phyloP scores from a whole-genome alignment of 2,797 vertebrate genomes.

The Alca torda region DNA sequence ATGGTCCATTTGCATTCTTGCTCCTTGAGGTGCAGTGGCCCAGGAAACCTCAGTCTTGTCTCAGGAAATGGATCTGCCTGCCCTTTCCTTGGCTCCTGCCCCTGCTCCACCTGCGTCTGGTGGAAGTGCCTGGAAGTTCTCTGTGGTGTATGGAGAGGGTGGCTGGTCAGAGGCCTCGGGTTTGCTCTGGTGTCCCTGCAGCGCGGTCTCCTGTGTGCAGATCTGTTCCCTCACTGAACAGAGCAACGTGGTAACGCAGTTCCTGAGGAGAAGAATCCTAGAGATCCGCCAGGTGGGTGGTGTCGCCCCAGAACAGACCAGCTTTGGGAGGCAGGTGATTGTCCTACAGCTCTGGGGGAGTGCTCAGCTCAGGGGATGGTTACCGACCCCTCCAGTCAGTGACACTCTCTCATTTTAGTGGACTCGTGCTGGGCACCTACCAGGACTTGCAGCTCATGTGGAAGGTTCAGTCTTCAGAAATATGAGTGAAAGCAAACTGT shows the following conservation, averaged over 20 bases:
- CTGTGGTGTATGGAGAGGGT: not conserved
- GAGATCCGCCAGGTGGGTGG: no score
- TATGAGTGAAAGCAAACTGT: not conserved
- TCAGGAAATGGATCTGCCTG: not conserved
- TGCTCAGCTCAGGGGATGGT: not conserved
- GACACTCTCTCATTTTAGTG: not conserved
- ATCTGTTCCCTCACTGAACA: fast-evolving
- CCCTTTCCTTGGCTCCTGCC: not conserved
- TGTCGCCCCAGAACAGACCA: not conserved
- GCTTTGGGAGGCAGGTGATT: not conserved
- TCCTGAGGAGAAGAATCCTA: not conserved
- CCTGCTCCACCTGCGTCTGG: not conserved
- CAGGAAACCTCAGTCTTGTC: not conserved
- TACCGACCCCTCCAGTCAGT: not conserved
- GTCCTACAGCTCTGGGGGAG: not conserved
- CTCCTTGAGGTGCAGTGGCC: not conserved
- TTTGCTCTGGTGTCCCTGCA: not conserved
- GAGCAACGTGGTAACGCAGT: fast-evolving
- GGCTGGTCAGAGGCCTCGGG: not conserved
- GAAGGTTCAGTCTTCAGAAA: not conserved
- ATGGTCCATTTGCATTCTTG: not conserved
- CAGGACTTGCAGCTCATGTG: not conserved
- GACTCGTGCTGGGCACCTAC: not conserved
- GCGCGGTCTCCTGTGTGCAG: not conserved
- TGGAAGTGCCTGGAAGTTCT: not conserved